These are phyloP conservation scores for Aplysina aerophoba DNA, from an alignment of 37 sponge, comb jelly and placozoan species.

Conservation along the genomic window DNA sequence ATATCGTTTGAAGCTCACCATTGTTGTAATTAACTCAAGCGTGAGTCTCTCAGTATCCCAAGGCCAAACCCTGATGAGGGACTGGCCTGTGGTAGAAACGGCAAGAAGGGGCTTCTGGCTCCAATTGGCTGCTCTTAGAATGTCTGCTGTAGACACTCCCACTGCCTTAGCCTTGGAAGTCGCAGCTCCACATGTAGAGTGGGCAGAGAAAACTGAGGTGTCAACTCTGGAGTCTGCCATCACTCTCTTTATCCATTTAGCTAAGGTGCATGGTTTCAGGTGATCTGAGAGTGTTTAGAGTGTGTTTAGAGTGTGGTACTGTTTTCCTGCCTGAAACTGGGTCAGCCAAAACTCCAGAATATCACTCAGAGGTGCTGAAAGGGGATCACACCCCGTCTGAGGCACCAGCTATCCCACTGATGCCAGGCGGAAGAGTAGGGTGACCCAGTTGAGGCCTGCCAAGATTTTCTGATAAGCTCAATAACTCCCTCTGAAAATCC, in stretches of 20 bases:
- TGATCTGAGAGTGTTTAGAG: slow-evolving; percentile 21
- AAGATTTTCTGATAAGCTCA: slow-evolving; percentile 41
- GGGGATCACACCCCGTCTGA: slow-evolving; percentile 35
- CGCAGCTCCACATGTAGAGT: slow-evolving; percentile 32
- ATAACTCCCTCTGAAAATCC: slow-evolving; percentile 42
- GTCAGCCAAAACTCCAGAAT: slow-evolving; percentile 35
- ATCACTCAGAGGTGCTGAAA: slow-evolving; percentile 45
- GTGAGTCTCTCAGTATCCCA: slow-evolving; percentile 5
- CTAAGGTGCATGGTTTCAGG: neutral
- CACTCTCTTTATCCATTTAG: neutral
- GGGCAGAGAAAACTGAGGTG: slow-evolving; percentile 23
- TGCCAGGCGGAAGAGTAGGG: slow-evolving; percentile 41
- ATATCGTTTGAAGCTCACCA: slow-evolving; percentile 33
- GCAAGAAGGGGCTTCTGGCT: slow-evolving; percentile 9
- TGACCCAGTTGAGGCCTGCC: slow-evolving; percentile 41
- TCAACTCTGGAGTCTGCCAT: neutral
- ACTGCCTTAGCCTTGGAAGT: slow-evolving; percentile 26
- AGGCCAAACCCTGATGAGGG: slow-evolving; percentile 9
- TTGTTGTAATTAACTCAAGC: neutral
- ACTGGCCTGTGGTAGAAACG: slow-evolving; percentile 43
- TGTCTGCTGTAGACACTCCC: slow-evolving; percentile 43
- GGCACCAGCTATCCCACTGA: slow-evolving; percentile 62
- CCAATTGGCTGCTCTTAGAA: slow-evolving; percentile 47
- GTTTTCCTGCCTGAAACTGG: slow-evolving; percentile 18
- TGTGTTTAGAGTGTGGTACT: slow-evolving; percentile 41